phyloP scores from a whole-genome alignment of 2,797 vertebrate genomes.

The Poecilia velifera region DNA sequence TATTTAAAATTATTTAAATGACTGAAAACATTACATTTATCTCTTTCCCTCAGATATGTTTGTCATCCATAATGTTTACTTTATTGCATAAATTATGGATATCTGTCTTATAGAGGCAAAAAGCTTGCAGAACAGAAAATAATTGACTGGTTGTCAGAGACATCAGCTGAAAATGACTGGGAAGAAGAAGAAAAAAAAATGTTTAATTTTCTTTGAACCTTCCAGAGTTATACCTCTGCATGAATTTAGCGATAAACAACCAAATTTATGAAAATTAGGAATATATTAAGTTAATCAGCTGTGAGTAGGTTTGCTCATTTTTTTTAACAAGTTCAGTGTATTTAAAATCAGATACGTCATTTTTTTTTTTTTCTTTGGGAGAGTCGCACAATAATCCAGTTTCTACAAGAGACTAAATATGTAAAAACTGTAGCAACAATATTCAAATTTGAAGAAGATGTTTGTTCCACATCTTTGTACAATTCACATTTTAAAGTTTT shows the following conservation, averaged over 20 bases:
- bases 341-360: neutral
- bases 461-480: neutral
- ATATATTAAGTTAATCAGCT: neutral
- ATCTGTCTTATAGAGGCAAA: conserved; percentile 28
- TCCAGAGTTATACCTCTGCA: neutral
- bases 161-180: conserved; percentile 3
- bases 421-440: neutral
- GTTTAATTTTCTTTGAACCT: neutral
- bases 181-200: neutral
- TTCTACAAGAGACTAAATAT: neutral
- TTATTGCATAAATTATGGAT: conserved; percentile 50
- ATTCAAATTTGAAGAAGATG: neutral
- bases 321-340: neutral
- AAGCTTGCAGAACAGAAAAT: conserved; percentile 21
- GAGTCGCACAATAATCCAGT: neutral
- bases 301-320: neutral
- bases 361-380: neutral
- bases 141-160: conserved; percentile 13
- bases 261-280: neutral
- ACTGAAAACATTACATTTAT: conserved; percentile 40
- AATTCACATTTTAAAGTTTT: neutral
- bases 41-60: conserved; percentile 35
- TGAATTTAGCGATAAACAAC: neutral
- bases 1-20: conserved; percentile 56
- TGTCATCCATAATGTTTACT: conserved; percentile 24